Conservation (phyloP, 1,140 invertebrate species). For the Zaprionus vittiger region DNA sequence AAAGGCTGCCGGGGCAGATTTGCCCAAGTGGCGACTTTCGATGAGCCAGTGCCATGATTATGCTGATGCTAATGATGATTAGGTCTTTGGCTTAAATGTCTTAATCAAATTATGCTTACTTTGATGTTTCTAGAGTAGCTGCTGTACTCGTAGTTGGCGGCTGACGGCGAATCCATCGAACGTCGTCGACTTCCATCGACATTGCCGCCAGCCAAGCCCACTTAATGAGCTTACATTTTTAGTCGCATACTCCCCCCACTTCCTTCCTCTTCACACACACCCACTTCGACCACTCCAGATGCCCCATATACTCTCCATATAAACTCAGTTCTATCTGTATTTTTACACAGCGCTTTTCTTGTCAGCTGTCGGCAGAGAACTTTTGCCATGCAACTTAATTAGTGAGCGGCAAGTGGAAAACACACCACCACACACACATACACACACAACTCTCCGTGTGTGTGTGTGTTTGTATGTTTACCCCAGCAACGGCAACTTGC, state of each 20-base stretch:
- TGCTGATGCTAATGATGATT: conserved; percentile 82
- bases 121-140: conserved; percentile 68
- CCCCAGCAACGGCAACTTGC: conserved; percentile 14
- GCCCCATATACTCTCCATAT: conserved; percentile 30
- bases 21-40: conserved; percentile 38
- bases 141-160: conserved; percentile 10
- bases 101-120: conserved; percentile 83
- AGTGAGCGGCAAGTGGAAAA: conserved; percentile 77
- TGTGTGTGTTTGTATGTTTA: conserved; percentile 31
- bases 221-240: conserved; percentile 81
- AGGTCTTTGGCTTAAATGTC: conserved; percentile 82
- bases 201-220: conserved; percentile 62
- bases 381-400: conserved; percentile 79
- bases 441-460: conserved; percentile 13
- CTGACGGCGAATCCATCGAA: conserved; percentile 31
- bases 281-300: conserved; percentile 31
- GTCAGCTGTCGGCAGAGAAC: conserved; percentile 68
- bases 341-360: conserved; percentile 53
- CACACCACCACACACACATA: conserved; percentile 48
- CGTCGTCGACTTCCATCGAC: conserved; percentile 19
- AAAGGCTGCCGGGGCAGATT: conserved; percentile 54
- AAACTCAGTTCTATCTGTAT: conserved; percentile 33
- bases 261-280: conserved; percentile 6
- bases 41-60: conserved; percentile 69
- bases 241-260: conserved; percentile 1